Evolutionary conservation across 2,888 invertebrate species (phyloP).

Genomic region (Aquatica leii): DNA sequence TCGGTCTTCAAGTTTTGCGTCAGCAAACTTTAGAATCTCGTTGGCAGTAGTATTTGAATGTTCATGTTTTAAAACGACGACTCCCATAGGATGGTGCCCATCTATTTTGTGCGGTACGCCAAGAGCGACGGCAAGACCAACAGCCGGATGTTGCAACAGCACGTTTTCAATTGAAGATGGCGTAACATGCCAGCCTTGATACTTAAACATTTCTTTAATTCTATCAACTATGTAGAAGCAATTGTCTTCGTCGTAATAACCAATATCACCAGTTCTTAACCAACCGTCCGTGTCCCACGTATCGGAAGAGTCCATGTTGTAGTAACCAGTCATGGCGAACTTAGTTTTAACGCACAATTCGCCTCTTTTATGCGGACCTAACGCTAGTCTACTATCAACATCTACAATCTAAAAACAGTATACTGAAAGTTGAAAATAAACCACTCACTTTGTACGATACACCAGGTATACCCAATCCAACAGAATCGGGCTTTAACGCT

Average conservation of each 20-base stretch:
- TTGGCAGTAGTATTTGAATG: not conserved
- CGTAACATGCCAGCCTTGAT: constrained; percentile 64
- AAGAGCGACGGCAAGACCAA: constrained; percentile 81
- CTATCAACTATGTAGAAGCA: constrained; percentile 62
- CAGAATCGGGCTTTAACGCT: not conserved
- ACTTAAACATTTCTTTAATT: constrained; percentile 61
- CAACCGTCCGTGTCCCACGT: constrained; percentile 59
- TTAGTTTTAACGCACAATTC: not conserved
- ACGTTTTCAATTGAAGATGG: constrained; percentile 83
- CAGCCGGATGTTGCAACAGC: constrained; percentile 72
- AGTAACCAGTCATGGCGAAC: not conserved
- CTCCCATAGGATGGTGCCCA: constrained; percentile 78
- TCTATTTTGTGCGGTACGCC: constrained; percentile 72
- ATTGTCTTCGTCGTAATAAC: constrained; percentile 63
- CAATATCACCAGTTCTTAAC: constrained; percentile 64
- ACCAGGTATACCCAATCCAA: not conserved
- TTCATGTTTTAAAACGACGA: constrained; percentile 61
- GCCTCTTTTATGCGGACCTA: constrained; percentile 4
- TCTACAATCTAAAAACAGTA: constrained; percentile 4
- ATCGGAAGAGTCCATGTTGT: constrained; percentile 57
- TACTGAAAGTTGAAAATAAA: constrained; percentile 33
- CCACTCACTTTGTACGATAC: constrained; percentile 49
- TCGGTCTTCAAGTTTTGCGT: not conserved
- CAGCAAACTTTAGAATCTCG: constrained; percentile 15
- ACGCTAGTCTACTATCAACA: not conserved